Base-by-base conservation (phyloP, 2,888 invertebrate genomes). In the Mactromeris polynyma region DNA sequence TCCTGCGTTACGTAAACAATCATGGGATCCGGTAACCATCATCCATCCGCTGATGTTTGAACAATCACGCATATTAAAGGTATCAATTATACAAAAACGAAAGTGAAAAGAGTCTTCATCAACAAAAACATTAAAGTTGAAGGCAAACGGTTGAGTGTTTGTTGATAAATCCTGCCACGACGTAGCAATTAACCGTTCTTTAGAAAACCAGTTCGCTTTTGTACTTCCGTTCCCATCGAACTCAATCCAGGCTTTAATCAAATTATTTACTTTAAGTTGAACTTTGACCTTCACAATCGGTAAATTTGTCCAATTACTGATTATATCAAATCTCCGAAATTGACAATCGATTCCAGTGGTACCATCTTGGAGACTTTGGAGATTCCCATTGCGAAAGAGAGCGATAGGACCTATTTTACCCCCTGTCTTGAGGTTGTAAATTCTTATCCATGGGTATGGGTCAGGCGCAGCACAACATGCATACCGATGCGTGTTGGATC, bases 251-350 rank as follows among this genome's bases (percentile, higher is more conserved):
- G 73, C 36, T 7, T 14, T 17, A 14, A 73, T 36, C 36, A 17
- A 19, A 36, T 31, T 14, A 19, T 14, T 33, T 6, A 73, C 36
- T 33, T 19, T 31, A 1, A 73, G 2, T 33, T 73, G 73, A 73
- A 73, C 19, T 73, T 73, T 73, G 1, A 73, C 36, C 17, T 33
- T 33, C 14, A 17, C 17, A 73, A 73, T 73, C 3, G 33, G 33
- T 19, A 36, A 14, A 36, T 33, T 73, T 31, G 31, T 14, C 73
- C 73, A 73, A 19, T 73, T 36, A 33, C 36, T 33, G 2, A 73
- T 73, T 14, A 73, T 73, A 73, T 73, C 73, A 73, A 26, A 36
- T 4, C 73, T 33, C 14, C 73, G 73, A 73, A 73, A 73, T 73
- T 73, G 33, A 33, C 73, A 73, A 73, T 73, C 14, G 4, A 9